phyloP scores from a whole-genome alignment of 2,113 vertebrate species.

The Oryzias celebensis region DNA sequence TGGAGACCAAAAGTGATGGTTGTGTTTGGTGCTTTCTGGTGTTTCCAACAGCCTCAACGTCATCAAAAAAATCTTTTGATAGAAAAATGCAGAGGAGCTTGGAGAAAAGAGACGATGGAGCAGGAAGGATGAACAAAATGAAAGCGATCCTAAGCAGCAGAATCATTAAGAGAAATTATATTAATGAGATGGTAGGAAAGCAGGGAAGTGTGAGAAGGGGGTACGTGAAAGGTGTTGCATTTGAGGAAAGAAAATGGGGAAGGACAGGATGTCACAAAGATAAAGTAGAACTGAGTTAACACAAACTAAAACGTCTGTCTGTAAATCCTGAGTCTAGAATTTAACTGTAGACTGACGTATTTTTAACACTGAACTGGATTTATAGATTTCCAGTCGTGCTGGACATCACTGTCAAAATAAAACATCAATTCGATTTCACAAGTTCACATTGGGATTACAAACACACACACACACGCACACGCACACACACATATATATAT shows the following conservation, averaged over 20 bases:
- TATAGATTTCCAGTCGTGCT: too few species aligned
- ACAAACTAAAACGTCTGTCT: conserved; percentile 66
- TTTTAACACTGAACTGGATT: too few species aligned
- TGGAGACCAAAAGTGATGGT: too few species aligned
- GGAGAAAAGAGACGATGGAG: not conserved
- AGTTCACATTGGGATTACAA: too few species aligned
- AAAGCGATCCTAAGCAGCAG: not conserved
- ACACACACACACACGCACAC: too few species aligned
- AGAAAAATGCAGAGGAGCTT: not conserved
- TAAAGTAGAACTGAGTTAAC: conserved; percentile 45
- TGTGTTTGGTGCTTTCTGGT: too few species aligned
- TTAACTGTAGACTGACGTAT: conserved; percentile 44
- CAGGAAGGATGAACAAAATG: conserved; percentile 6
- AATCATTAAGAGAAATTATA: conserved; percentile 10
- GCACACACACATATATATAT: too few species aligned
- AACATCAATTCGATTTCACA: too few species aligned
- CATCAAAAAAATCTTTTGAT: not conserved
- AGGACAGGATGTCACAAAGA: conserved; percentile 32
- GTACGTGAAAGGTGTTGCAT: conserved; percentile 61
- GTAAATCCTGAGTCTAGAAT: conserved; percentile 22
- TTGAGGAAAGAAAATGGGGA: conserved; percentile 15
- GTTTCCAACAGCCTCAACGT: too few species aligned
- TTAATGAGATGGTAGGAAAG: conserved; percentile 28
- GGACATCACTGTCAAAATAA: too few species aligned
- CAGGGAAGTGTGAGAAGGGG: conserved; percentile 19